Conservation (phyloP, 2,888 invertebrate genomes). For the Drosophila flavopinicola region DNA sequence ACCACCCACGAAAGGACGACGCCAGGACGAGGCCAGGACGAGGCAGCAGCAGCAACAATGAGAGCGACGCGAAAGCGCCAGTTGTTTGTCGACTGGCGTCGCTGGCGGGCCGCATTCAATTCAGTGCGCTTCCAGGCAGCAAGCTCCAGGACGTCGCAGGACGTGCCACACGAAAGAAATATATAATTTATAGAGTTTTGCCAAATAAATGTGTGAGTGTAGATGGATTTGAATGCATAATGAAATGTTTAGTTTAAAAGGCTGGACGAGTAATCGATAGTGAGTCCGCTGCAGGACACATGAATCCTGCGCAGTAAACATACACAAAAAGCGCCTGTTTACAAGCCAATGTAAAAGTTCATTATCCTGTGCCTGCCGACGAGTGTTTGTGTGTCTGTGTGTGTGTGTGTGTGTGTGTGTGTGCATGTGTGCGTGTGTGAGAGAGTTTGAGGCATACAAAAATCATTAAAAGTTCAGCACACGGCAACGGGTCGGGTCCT, state of each 20-base stretch:
- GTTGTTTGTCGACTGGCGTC: constrained; percentile 75
- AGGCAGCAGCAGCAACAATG: no score
- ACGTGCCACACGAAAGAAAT: constrained; percentile 9
- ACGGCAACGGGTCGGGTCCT: constrained; percentile 51
- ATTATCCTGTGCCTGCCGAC: constrained; percentile 70
- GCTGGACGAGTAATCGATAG: constrained; percentile 43
- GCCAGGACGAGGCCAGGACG: constrained; percentile 42
- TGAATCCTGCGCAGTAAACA: constrained; percentile 57
- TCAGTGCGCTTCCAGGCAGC: constrained; percentile 11
- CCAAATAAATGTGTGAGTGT: constrained; percentile 19
- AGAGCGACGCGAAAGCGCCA: constrained; percentile 48
- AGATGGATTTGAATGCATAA: constrained; percentile 9
- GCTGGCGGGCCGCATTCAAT: constrained; percentile 63
- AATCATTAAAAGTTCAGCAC: constrained; percentile 74
- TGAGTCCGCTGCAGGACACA: constrained; percentile 25
- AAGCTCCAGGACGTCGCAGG: constrained; percentile 12
- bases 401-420: constrained; percentile 8
- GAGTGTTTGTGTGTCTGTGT: constrained; percentile 4
- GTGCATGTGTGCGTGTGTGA: constrained; percentile 21
- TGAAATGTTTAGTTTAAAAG: constrained; percentile 4
- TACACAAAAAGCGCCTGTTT: constrained; percentile 50
- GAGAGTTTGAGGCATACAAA: constrained; percentile 50
- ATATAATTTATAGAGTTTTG: constrained; percentile 48
- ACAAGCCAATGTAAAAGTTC: constrained; percentile 70
- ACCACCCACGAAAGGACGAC: constrained; percentile 37